Percentiles rank a stretch among this genome's conserved stretches.
These are phyloP conservation scores for Thyatira batis DNA, from an alignment of 2,888 invertebrate species.

Conservation along the genomic window DNA sequence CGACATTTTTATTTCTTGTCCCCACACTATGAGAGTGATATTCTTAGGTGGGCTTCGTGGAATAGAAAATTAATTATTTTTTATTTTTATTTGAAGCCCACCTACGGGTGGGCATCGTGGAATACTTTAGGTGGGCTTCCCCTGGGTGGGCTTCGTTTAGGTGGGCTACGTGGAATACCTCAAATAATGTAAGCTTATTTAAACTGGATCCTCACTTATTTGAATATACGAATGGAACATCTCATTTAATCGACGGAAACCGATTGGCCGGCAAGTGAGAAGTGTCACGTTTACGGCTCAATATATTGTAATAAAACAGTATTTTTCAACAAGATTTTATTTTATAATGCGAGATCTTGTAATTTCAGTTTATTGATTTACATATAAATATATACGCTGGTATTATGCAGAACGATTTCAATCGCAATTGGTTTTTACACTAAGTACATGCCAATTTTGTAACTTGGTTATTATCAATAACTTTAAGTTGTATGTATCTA, in stretches of 20 bases:
- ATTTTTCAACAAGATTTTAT: slow-evolving; percentile 47
- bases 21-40: too few species aligned
- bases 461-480: neutral
- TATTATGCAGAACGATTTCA: neutral
- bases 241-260: slow-evolving; percentile 55
- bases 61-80: too few species aligned
- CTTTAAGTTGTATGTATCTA: neutral
- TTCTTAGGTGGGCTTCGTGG: too few species aligned
- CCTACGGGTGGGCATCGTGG: too few species aligned
- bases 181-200: slow-evolving; percentile 50
- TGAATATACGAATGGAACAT: slow-evolving; percentile 58
- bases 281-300: slow-evolving; percentile 59
- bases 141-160: too few species aligned
- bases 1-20: slow-evolving; percentile 29
- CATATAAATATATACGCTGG: slow-evolving; percentile 20
- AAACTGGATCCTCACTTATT: slow-evolving; percentile 48
- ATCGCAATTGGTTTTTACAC: neutral
- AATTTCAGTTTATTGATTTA: slow-evolving; percentile 38
- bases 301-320: slow-evolving; percentile 60
- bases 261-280: slow-evolving; percentile 58
- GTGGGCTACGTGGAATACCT: too few species aligned
- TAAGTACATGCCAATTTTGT: neutral
- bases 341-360: slow-evolving; percentile 40
- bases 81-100: too few species aligned
- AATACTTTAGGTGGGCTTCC: too few species aligned